Evolutionary conservation across 2,113 vertebrate species (phyloP).

Genomic region (Oenanthe melanoleuca): DNA sequence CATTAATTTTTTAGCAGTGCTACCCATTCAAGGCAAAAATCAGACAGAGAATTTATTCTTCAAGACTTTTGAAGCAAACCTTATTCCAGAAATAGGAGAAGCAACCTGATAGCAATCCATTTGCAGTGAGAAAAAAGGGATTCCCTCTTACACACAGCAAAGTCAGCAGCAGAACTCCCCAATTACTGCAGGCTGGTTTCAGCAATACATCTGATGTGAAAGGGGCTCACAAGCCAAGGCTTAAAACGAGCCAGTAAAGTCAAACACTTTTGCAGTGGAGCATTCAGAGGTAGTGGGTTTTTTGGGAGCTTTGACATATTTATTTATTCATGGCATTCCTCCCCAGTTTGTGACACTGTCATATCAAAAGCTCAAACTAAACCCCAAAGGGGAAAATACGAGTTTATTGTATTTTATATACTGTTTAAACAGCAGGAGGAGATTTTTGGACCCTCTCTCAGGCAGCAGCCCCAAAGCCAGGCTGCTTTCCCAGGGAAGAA

Average conservation of each 20-base stretch:
- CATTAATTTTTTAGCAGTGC: constrained; percentile 4
- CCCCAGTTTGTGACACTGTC: neutral
- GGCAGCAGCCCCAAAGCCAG: neutral
- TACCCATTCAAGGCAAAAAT: neutral
- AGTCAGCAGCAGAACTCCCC: neutral
- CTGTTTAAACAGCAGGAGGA: neutral
- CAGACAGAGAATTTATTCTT: neutral
- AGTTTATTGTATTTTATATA: neutral
- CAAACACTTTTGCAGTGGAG: neutral
- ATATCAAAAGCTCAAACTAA: neutral
- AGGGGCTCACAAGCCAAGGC: neutral
- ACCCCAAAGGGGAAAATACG: neutral
- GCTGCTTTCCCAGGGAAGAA: neutral
- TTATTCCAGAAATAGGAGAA: neutral
- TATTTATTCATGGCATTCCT: neutral
- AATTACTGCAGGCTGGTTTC: neutral
- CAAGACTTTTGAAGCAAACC: neutral
- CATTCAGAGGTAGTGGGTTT: neutral
- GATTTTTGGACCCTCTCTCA: neutral
- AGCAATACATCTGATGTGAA: neutral
- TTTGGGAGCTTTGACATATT: neutral
- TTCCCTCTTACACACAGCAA: neutral
- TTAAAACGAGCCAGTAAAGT: neutral
- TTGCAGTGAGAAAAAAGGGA: neutral
- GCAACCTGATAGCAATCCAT: neutral